phyloP scores from a whole-genome alignment of 2,888 invertebrate genomes.

The Cephus spinipes region DNA sequence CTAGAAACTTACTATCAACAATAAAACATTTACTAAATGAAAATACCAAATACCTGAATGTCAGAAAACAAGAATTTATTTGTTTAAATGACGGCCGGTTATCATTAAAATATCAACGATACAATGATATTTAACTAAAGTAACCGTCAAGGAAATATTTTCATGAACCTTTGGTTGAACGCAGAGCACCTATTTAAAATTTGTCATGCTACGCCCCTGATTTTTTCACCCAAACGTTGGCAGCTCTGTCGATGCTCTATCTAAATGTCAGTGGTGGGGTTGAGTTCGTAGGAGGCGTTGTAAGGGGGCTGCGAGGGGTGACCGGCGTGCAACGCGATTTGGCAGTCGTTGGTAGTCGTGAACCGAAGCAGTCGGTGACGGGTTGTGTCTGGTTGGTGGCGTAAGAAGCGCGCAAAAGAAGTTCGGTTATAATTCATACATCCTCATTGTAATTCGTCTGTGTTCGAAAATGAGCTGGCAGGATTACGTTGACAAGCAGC shows the following conservation, averaged over 20 bases:
- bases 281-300: neutral
- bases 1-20: neutral
- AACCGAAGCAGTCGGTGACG: constrained; percentile 61
- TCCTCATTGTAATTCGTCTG: constrained; percentile 16
- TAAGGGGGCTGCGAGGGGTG: constrained; percentile 21
- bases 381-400: constrained; percentile 42
- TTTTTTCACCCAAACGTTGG: neutral
- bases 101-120: neutral
- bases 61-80: neutral
- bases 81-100: neutral
- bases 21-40: neutral
- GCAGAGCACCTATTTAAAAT: neutral
- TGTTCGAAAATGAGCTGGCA: constrained; percentile 87
- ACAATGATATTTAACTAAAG: neutral
- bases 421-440: constrained; percentile 40
- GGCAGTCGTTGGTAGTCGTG: constrained; percentile 60
- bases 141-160: neutral
- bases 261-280: neutral
- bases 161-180: neutral
- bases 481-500: constrained; percentile 98
- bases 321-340: constrained; percentile 28
- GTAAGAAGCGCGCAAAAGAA: constrained; percentile 16
- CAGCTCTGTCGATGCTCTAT: neutral
- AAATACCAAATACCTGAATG: neutral
- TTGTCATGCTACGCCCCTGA: neutral